These are phyloP conservation scores for Plectrocnemia conspersa DNA, from an alignment of 1,140 invertebrate genomes.

Conservation along the genomic window DNA sequence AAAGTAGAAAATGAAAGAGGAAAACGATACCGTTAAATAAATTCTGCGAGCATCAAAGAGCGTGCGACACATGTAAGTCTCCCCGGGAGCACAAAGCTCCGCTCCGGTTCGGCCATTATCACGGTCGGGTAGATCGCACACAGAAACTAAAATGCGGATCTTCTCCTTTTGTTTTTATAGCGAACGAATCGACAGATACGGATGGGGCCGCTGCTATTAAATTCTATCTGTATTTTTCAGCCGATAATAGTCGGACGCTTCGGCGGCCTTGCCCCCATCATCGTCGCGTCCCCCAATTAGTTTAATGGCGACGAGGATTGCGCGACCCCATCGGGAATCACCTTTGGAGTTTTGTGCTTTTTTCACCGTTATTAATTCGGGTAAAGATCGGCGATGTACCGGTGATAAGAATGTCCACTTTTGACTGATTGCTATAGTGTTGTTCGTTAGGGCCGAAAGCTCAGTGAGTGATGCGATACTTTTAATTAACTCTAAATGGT, in stretches of 20 bases:
- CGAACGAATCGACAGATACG: slow-evolving; percentile 34
- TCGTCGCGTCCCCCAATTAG: slow-evolving; percentile 27
- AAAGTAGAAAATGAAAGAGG: slow-evolving; percentile 3
- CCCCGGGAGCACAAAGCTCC: slow-evolving; percentile 18
- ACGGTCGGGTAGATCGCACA: slow-evolving; percentile 28
- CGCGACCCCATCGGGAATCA: too few relatives aligned
- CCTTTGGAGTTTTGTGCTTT: too few relatives aligned
- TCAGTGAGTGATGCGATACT: too few relatives aligned
- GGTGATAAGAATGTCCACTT: too few relatives aligned
- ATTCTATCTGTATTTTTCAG: slow-evolving; percentile 36
- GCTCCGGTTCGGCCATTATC: slow-evolving; percentile 28
- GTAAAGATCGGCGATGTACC: too few relatives aligned
- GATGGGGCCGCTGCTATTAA: slow-evolving; percentile 33
- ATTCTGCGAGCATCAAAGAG: slow-evolving; percentile 30
- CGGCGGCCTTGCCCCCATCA: background rate
- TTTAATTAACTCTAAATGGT: too few relatives aligned
- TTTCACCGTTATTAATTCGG: too few relatives aligned
- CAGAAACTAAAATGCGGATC: slow-evolving; percentile 20
- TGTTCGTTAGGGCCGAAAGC: too few relatives aligned
- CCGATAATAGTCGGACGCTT: slow-evolving; percentile 8
- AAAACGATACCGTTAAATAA: slow-evolving; percentile 16
- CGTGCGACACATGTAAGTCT: slow-evolving; percentile 16
- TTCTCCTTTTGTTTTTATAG: slow-evolving; percentile 36
- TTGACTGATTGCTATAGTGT: too few relatives aligned
- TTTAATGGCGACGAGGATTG: slow-evolving; percentile 35